A percentile compares a stretch with the other conserved stretches of the same genome.
These are phyloP conservation scores for Poecilia latipinna DNA, from an alignment of 2,113 vertebrate genomes.

Conservation along the genomic window DNA sequence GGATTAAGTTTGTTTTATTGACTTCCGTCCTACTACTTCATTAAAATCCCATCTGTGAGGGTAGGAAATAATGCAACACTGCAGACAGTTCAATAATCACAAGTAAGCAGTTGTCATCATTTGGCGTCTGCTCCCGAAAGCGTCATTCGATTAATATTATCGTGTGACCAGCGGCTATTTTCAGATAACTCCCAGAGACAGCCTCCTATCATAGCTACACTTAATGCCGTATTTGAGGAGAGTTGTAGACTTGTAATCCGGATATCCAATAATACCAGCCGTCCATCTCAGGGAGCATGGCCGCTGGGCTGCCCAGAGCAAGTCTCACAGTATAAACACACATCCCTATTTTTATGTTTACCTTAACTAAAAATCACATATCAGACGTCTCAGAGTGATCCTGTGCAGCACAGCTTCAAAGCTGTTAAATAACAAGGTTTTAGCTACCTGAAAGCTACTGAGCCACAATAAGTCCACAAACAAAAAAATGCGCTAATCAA, in stretches of 20 bases:
- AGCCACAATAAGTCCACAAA: conserved; percentile 41
- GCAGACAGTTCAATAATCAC: conserved; percentile 63
- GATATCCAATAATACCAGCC: conserved; percentile 70
- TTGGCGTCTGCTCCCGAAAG: conserved; percentile 54
- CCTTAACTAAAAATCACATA: conserved; percentile 48
- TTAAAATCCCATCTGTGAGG: conserved; percentile 66
- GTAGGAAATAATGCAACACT: conserved; percentile 52
- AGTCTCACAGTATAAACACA: conserved; percentile 55
- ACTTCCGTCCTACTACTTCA: conserved; percentile 58
- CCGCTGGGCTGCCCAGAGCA: conserved; percentile 58
- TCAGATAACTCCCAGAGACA: conserved; percentile 74
- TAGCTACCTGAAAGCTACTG: conserved; percentile 36
- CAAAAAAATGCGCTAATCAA: conserved; percentile 6
- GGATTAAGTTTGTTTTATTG: conserved; percentile 65
- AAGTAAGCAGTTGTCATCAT: conserved; percentile 65
- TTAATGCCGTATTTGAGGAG: conserved; percentile 71
- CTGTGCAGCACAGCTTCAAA: conserved; percentile 25
- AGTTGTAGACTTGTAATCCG: conserved; percentile 76
- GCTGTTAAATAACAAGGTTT: conserved; percentile 5
- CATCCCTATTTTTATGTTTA: conserved; percentile 1
- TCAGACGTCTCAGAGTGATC: conserved; percentile 40
- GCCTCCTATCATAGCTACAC: conserved; percentile 69
- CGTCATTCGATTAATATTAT: conserved; percentile 75
- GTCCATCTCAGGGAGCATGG: conserved; percentile 61
- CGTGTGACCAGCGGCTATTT: conserved; percentile 70